Conservation (phyloP, 1,140 invertebrate species). For the Cotesia chilonis region DNA sequence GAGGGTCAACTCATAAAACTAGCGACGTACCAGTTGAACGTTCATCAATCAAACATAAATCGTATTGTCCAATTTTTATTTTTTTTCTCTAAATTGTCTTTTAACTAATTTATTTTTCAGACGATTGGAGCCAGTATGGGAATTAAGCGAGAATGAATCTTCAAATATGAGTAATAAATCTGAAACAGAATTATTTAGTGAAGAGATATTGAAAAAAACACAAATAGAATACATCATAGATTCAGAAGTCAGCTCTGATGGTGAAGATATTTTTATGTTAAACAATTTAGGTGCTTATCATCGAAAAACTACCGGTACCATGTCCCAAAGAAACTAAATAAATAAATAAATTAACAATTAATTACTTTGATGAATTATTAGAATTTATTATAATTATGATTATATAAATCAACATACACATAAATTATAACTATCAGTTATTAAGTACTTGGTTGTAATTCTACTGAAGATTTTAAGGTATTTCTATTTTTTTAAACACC, state of each 20-base stretch:
- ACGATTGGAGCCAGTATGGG: slow-evolving; percentile 8
- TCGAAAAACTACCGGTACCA: slow-evolving; percentile 9
- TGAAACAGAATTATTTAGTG: neutral
- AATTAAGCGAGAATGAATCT: slow-evolving; percentile 3
- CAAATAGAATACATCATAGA: slow-evolving; percentile 8
- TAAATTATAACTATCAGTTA: too few relatives aligned
- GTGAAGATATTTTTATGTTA: slow-evolving; percentile 11
- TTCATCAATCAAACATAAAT: too few relatives aligned
- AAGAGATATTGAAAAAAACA: neutral
- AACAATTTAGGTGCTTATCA: neutral
- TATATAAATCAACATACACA: too few relatives aligned
- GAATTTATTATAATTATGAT: neutral
- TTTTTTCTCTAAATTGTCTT: neutral
- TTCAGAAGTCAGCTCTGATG: slow-evolving; percentile 20
- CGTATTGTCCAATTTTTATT: neutral
- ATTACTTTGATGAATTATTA: neutral
- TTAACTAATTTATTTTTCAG: neutral
- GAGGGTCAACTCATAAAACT: too few relatives aligned
- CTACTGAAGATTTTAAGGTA: too few relatives aligned
- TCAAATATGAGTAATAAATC: neutral
- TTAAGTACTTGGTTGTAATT: too few relatives aligned
- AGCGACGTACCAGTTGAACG: too few relatives aligned
- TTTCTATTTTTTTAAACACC: too few relatives aligned
- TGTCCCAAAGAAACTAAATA: neutral
- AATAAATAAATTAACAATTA: too few relatives aligned